Evolutionary conservation across 2,113 vertebrate genomes (phyloP), one percentile per base, ranked within the genome.

Genomic region (Ornithorhynchus anatinus): DNA sequence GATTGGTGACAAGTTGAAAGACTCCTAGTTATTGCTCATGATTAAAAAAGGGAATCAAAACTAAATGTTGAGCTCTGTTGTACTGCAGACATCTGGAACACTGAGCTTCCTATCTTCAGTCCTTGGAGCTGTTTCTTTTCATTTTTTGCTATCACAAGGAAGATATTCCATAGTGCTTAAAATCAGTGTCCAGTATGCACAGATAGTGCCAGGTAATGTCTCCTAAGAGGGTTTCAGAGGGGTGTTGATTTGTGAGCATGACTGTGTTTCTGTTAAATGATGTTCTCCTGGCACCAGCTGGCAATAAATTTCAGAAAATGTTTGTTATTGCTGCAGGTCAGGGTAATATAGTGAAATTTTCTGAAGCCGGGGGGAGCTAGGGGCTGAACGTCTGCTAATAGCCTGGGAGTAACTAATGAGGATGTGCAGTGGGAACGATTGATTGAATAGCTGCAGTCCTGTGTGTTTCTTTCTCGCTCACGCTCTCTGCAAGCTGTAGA

Each of bases 381-480:
- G 85, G 88, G 78, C 81, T 85, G 83, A 82, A 85, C 52, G 52
- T 87, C 87, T 91, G 82, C 90, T 92, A 91, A 93, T 92, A 92
- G 93, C 89, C 86, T 92, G 85, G 90, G 87, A 94, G 92, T 93
- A 91, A 92, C 92, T 93, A 92, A 92, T 91, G 91, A 93, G 94
- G 92, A 94, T 94, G 92, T 94, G 93, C 92, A 91, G 92, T 88
- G 79, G 59, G 91, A 93, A 89, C 78, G 78, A 96, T 95, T 95
- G 96, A 96, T 96, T 93, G 94, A 94, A 88, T 93, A 95, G 93
- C 96, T 94, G 95, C 95, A 90, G 95, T 92, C 86, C 88, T 85
- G 64, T 81, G 85, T 81, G 80, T 72, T 76, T 79, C 90, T 85
- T 86, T 84, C 72, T 59, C 29, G 23, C 84, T 84, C 56, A 82